Conservation (phyloP, 2,113 vertebrate genomes). For the Setophaga coronata region DNA sequence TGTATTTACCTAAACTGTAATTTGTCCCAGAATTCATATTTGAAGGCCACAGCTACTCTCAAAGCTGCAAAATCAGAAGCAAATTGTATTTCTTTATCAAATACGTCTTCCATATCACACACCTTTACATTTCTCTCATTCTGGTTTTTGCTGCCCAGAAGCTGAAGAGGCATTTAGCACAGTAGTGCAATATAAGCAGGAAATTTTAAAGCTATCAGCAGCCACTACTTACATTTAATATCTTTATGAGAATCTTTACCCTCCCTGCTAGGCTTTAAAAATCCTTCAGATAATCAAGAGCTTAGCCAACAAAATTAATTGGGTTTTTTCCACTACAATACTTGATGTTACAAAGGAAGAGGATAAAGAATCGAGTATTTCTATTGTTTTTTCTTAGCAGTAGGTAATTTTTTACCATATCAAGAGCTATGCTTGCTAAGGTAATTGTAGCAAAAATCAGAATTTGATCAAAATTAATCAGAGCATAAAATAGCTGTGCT, state of each 20-base stretch:
- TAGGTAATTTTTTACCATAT: neutral
- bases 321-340: neutral
- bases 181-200: neutral
- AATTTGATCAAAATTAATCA: neutral
- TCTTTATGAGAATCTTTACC: neutral
- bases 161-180: neutral
- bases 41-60: neutral
- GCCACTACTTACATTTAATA: neutral
- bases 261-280: neutral
- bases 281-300: neutral
- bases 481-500: neutral
- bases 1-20: neutral
- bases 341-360: neutral
- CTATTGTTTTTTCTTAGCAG: neutral
- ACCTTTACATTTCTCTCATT: neutral
- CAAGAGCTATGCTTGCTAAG: neutral
- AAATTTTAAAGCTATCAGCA: neutral
- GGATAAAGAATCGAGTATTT: neutral
- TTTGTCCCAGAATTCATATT: neutral
- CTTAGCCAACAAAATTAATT: neutral
- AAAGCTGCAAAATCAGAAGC: neutral
- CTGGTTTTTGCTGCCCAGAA: neutral
- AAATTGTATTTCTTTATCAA: neutral
- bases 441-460: neutral
- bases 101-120: accelerated